These are phyloP conservation scores for Apis dorsata DNA, from an alignment of 1,140 invertebrate species.

Conservation along the genomic window DNA sequence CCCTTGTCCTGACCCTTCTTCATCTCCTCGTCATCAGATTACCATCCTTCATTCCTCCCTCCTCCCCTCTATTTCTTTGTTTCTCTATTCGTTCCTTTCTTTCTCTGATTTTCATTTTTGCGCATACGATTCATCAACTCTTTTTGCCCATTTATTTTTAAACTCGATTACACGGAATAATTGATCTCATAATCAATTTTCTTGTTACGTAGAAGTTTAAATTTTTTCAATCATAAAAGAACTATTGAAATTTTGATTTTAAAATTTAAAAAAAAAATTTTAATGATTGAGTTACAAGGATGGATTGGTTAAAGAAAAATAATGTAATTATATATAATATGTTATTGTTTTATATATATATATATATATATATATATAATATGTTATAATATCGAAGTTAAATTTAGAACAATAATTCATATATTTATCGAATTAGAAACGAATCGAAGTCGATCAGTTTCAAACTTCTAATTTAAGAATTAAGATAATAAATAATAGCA, in stretches of 20 bases:
- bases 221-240: background rate
- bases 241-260: background rate
- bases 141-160: slow-evolving; percentile 23
- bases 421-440: too few species aligned
- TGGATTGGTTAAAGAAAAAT: background rate
- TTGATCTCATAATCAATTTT: slow-evolving; percentile 3
- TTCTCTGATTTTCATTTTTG: background rate
- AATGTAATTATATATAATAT: background rate
- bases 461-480: too few species aligned
- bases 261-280: background rate
- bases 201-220: background rate
- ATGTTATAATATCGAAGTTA: too few species aligned
- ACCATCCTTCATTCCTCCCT: background rate
- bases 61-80: too few species aligned
- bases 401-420: too few species aligned
- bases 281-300: background rate
- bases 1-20: slow-evolving; percentile 25
- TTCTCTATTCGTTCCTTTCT: background rate
- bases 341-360: too few species aligned
- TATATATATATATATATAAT: too few species aligned
- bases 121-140: background rate
- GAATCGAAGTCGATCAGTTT: too few species aligned
- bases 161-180: slow-evolving; percentile 15
- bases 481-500: too few species aligned
- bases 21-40: slow-evolving; percentile 27